Base-by-base conservation (phyloP, 1,140 invertebrate genomes). In the Pogonus chalceus region DNA sequence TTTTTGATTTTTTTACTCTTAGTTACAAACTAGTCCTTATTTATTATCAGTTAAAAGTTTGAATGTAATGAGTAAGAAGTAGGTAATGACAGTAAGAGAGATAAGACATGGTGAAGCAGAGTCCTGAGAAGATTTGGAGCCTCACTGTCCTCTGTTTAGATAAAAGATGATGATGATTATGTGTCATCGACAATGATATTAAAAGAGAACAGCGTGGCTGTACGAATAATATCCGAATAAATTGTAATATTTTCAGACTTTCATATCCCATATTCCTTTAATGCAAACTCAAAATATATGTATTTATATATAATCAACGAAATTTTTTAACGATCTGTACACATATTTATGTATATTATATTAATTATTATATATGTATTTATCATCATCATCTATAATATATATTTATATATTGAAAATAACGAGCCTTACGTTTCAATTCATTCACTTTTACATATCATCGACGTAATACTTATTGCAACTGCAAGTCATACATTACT, bases 301-400 rank as follows among this genome's bases (percentile, higher is more conserved):
- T 43, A 43, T 43, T 43, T 43, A 43, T 43, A 43, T 43, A 43
- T 43, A 43, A 43, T 10, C 37, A 43, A 43, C 37, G 37, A 43
- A 43, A 43, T 43, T 16, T n/a, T 12, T 43, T 16, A 43, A 43
- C 37, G 37, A 18, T 43, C 37, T 43, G 37, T 43, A 43, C 37
- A 43, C 18, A 43, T 43, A 43, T 43, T 4, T 43, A 43, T 43
- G 4, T 43, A 43, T 43, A 43, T 43, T 10, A 9, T 43, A 43
- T 43, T 12, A 10, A 18, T 43, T 10, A 10, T 9, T 43, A 12
- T 43, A 43, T 43, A 4, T 43, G 18, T 43, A 43, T 43, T n/a
- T 43, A 43, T 43, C 37, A 43, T 43, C 37, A 43, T 43, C 37
- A 9, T 12, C 4, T 43, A n/a, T n/a, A n/a, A n/a, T 18, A 43